Base-by-base conservation (phyloP, 2,888 invertebrate species). In the Tetragonisca angustula region DNA sequence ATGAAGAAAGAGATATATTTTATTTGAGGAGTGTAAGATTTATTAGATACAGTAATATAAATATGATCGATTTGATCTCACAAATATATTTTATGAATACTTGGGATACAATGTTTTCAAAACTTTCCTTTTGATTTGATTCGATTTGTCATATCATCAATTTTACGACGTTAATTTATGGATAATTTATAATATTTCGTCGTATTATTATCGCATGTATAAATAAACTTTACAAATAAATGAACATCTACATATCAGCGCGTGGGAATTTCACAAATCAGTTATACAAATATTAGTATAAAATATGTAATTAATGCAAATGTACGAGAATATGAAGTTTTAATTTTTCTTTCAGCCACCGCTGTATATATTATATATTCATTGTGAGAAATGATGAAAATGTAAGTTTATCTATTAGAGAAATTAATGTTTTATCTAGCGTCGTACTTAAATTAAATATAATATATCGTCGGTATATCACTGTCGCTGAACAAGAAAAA, bases 381-480 rank as follows among this genome's bases (percentile, higher is more conserved):
- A 82, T 83, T 77, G 71, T 81, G 80, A 76, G 81, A 71, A 67
- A 64, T 56, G 68, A 70, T 59, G 65, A 70, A 74, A 70, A 82
- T 76, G 69, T 77, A 87, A 89, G 79, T 89, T 88, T 85, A 86
- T 89, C 74, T 79, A 79, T 67, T 85, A 88, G 88, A 79, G 71
- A 88, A 89, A 91, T 91, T 87, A 91, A 91, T 90, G 91, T 91
- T 91, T 91, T 87, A 88, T 89, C 86, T 90, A 92, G 91, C 90
- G 81, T 89, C 90, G 91, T 93, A 93, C 92, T 94, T 92, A 93
- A 88, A 92, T 88, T 92, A 92, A 91, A 52, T 69, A 79, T 74
- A 82, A 84, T 73, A 75, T 80, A 70, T 81, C 71, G 78, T 85
- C 85, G 83, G 71, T 86, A 79, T 78, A 83, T 88, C 82, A 83